Evolutionary conservation across 2,888 invertebrate genomes (phyloP).

Genomic region (Serrognathus titanus): DNA sequence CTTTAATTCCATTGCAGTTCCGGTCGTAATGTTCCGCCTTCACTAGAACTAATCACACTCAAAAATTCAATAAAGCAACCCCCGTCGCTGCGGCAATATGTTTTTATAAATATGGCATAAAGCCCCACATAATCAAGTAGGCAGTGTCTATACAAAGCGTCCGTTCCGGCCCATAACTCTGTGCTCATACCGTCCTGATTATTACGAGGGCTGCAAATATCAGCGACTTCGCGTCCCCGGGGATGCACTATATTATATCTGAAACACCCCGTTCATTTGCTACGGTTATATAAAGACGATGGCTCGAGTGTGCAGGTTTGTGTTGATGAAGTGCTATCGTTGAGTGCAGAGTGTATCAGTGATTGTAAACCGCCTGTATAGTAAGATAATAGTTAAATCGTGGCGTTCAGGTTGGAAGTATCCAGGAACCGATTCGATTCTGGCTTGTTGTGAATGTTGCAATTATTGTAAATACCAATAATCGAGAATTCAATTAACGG

Average conservation of each 20-base stretch:
- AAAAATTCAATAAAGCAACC: too few species aligned
- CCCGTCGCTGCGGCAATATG: constrained; percentile 28
- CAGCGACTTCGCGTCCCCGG: constrained; percentile 63
- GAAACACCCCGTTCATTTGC: constrained; percentile 30
- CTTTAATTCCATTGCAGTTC: too few species aligned
- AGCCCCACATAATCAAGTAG: constrained; percentile 37
- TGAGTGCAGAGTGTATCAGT: neutral
- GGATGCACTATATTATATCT: constrained; percentile 45
- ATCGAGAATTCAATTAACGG: neutral
- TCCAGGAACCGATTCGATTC: too few species aligned
- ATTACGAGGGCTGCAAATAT: constrained; percentile 60
- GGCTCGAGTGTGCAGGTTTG: constrained; percentile 12
- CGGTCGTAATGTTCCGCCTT: too few species aligned
- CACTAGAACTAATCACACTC: too few species aligned
- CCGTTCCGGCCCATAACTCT: constrained; percentile 47
- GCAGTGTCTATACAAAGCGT: constrained; percentile 33
- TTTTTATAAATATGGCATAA: constrained; percentile 32
- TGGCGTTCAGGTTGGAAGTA: too few species aligned
- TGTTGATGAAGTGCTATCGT: constrained; percentile 20
- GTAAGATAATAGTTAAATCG: too few species aligned
- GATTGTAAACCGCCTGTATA: too few species aligned
- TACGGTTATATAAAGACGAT: constrained; percentile 24
- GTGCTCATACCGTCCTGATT: constrained; percentile 43
- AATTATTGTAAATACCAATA: neutral
- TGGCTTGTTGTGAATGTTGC: too few species aligned